A percentile compares a stretch with the other conserved stretches of the same genome.
Conservation (phyloP, 2,797 vertebrate genomes). For the Pempheris klunzingeri region DNA sequence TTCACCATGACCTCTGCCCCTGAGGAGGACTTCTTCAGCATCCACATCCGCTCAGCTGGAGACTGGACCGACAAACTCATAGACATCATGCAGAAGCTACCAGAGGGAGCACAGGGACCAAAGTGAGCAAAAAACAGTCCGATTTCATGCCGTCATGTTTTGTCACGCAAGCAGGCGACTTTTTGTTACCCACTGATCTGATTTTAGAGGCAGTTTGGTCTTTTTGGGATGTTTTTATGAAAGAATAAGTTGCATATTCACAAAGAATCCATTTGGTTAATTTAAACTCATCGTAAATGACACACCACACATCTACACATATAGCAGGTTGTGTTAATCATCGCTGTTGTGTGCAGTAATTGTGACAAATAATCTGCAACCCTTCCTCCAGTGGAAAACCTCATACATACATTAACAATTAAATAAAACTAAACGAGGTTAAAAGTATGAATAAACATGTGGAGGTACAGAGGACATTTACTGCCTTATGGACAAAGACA, state of each 20-base stretch:
- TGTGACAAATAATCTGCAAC: not conserved
- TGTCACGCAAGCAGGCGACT: not conserved
- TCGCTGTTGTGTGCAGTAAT: too few species aligned
- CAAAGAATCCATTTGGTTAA: not conserved
- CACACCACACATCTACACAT: not conserved
- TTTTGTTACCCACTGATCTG: not conserved
- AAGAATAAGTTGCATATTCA: not conserved
- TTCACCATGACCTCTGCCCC: conserved; percentile 96
- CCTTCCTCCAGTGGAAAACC: not conserved
- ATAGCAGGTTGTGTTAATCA: not conserved
- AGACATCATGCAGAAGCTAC: conserved; percentile 79
- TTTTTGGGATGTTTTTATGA: not conserved
- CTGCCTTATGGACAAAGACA: not conserved
- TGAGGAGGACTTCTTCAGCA: conserved; percentile 92
- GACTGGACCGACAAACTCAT: conserved; percentile 93
- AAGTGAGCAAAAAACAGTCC: conserved; percentile 79
- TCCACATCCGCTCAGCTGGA: conserved; percentile 90
- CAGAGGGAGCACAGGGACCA: conserved; percentile 83
- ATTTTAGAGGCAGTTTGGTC: too few species aligned
- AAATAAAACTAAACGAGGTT: not conserved
- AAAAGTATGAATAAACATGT: too few species aligned
- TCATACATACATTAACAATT: too few species aligned
- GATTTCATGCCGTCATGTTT: not conserved
- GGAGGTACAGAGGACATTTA: too few species aligned
- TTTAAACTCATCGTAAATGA: not conserved